Base-by-base conservation (phyloP, 2,113 vertebrate species). In the Cromileptes altivelis region DNA sequence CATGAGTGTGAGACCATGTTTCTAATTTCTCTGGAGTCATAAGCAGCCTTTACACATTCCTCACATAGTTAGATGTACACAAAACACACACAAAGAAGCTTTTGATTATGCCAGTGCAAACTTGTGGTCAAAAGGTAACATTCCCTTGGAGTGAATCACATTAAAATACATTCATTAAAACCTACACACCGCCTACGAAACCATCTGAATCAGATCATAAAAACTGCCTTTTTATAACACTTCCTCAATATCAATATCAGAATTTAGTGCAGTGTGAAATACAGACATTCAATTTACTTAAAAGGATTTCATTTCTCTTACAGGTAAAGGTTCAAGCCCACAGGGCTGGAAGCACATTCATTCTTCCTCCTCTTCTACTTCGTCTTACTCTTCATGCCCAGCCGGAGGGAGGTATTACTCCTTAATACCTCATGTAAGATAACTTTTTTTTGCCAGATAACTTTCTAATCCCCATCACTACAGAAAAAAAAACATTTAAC, bases 271-370 rank as follows among this genome's bases (percentile, higher is more conserved):
- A 30, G 4, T 14, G 18, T 67, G 50, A 65, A 55, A 10, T 62
- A n/a, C 13, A 25, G 45, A 55, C 37, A 9, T 57, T 67, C 33
- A 64, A 30, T 76, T 65, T 45, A 18, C 17, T 67, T 76, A 3
- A 58, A 77, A 47, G 23, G 25, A 77, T 47, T 56, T 21, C 0
- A 67, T 67, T 67, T 67, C 37, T 68, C 30, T 23, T n/a, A 67
- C 50, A 67, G 62, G 52, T 57, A 52, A 42, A 27, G 18, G 71
- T 62, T 62, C 45, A 49, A 15, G 21, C 57, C 45, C 47, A 61
- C 17, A 37, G 42, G 58, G 37, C 12, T 21, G 2, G 25, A 27
- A 17, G 52, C 25, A 27, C n/a, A 30, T 68, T 21, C 1, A 37
- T 65, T 76, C 10, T 57, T 21, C 18, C 4, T 47, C 33, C 6